Percentiles rank a stretch among this genome's conserved stretches.
Evolutionary conservation across 1,140 invertebrate genomes (phyloP).

Genomic region (Drosophila obscura): DNA sequence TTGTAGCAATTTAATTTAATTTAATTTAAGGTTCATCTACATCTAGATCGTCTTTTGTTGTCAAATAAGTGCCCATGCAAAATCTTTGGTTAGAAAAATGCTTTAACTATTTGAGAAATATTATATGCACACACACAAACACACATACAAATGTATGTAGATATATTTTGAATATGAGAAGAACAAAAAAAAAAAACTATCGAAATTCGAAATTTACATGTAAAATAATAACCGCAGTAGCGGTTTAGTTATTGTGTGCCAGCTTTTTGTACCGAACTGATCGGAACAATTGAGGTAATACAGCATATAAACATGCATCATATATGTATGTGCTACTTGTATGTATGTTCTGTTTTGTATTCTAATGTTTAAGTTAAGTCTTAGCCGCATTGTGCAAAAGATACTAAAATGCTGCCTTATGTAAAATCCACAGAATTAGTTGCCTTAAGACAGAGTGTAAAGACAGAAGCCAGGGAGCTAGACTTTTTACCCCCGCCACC

Average conservation of each 20-base stretch:
- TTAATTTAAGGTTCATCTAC: conserved; percentile 6
- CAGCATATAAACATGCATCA: conserved; percentile 8
- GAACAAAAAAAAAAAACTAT: conserved; percentile 14
- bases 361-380: conserved; percentile 34
- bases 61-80: conserved; percentile 10
- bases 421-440: conserved; percentile 73
- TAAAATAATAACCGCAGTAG: conserved; percentile 3
- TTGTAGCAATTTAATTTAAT: conserved; percentile 32
- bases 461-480: conserved; percentile 30
- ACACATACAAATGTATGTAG: conserved; percentile 2
- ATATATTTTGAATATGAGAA: conserved; percentile 19
- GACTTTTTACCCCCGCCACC: too few relatives aligned
- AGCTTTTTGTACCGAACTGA: conserved; percentile 47
- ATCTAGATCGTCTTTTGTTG: not conserved
- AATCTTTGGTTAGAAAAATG: conserved; percentile 75
- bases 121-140: too few relatives aligned
- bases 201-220: conserved; percentile 48
- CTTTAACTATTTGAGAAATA: conserved; percentile 73
- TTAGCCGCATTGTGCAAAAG: conserved; percentile 45
- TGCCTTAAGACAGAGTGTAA: conserved; percentile 58
- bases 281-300: not conserved
- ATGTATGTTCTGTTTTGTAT: conserved; percentile 29
- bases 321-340: not conserved
- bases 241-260: conserved; percentile 50
- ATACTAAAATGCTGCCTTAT: conserved; percentile 70